Evolutionary conservation across 1,140 invertebrate genomes (phyloP).

Genomic region (Cotesia vestalis): DNA sequence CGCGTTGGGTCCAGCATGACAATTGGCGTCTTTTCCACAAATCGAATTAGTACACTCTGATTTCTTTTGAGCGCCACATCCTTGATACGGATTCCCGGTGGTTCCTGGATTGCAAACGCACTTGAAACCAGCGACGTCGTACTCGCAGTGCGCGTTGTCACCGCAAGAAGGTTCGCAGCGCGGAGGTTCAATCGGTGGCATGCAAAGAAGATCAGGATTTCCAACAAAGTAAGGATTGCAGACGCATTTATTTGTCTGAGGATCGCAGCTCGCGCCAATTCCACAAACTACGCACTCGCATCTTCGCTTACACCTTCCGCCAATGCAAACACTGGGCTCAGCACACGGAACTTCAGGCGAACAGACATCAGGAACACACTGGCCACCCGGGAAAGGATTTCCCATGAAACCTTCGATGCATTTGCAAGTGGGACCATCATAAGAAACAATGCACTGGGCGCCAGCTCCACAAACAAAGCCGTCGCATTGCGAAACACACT

Average conservation of each 20-base stretch:
- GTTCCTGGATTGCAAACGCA: slow-evolving; percentile 87
- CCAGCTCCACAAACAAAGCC: slow-evolving; percentile 81
- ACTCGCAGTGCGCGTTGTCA: slow-evolving; percentile 86
- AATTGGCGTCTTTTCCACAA: slow-evolving; percentile 83
- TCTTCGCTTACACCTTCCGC: slow-evolving; percentile 83
- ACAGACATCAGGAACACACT: slow-evolving; percentile 82
- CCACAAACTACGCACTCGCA: slow-evolving; percentile 87
- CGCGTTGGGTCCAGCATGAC: slow-evolving; percentile 75
- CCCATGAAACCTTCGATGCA: slow-evolving; percentile 86
- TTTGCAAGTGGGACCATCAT: slow-evolving; percentile 85
- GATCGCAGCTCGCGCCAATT: slow-evolving; percentile 83
- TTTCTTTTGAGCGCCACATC: slow-evolving; percentile 76
- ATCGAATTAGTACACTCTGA: slow-evolving; percentile 77
- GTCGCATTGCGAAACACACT: slow-evolving; percentile 85
- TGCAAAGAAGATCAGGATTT: slow-evolving; percentile 87
- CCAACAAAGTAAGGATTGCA: slow-evolving; percentile 89
- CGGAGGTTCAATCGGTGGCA: slow-evolving; percentile 84
- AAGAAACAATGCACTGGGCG: slow-evolving; percentile 87
- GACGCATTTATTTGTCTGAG: slow-evolving; percentile 81
- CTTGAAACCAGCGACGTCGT: slow-evolving; percentile 74
- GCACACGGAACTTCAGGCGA: slow-evolving; percentile 79
- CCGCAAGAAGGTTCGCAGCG: slow-evolving; percentile 83
- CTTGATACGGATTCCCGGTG: slow-evolving; percentile 86
- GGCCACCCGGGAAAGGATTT: slow-evolving; percentile 90
- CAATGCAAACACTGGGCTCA: slow-evolving; percentile 81